phyloP scores from a whole-genome alignment of 2,113 vertebrate species.

The Brevimyrus niger region DNA sequence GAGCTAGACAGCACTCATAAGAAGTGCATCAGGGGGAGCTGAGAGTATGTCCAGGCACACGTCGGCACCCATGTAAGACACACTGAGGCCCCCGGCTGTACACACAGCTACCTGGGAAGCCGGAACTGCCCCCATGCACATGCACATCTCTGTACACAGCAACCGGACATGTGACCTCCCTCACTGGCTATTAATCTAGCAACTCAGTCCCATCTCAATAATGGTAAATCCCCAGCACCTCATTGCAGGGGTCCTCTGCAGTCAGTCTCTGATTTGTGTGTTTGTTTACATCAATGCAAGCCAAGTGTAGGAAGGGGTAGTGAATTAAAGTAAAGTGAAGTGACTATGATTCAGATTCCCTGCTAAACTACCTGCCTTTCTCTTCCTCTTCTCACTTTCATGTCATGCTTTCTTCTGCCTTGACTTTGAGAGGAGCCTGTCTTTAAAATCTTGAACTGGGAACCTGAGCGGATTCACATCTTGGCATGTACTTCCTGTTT shows the following conservation, averaged over 20 bases:
- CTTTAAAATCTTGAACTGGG: not conserved
- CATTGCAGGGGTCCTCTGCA: conserved; percentile 3
- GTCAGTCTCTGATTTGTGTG: not conserved
- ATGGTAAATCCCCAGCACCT: not conserved
- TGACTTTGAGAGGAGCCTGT: not conserved
- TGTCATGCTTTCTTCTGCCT: not conserved
- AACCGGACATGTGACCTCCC: not conserved
- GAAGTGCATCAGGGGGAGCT: not conserved
- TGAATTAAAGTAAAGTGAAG: not conserved
- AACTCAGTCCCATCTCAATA: not conserved
- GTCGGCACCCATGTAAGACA: not conserved
- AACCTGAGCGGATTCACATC: not conserved
- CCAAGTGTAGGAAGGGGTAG: not conserved
- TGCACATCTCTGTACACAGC: not conserved
- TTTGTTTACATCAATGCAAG: not conserved
- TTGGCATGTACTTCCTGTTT: not conserved
- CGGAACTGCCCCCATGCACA: not conserved
- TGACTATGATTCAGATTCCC: not conserved
- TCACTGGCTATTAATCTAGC: not conserved
- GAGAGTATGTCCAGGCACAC: not conserved
- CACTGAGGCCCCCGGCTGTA: not conserved
- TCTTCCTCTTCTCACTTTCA: not conserved
- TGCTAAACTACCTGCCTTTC: not conserved
- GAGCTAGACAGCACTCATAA: not conserved
- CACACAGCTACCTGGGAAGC: not conserved